phyloP scores from a whole-genome alignment of 2,797 vertebrate genomes.

The Poeciliopsis infans region DNA sequence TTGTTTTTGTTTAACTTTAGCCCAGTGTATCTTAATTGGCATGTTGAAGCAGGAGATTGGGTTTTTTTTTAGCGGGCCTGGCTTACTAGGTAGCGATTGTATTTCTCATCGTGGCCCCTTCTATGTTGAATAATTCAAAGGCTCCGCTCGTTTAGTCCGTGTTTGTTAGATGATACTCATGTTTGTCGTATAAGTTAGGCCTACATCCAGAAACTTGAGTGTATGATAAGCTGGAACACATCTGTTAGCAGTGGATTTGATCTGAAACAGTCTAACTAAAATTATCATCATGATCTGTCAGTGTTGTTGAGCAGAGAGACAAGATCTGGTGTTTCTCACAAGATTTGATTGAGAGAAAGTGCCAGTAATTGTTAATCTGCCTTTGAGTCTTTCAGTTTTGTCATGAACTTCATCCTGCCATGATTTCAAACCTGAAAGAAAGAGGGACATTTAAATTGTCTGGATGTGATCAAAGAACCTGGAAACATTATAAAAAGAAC shows the following conservation, averaged over 20 bases:
- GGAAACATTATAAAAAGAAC: too few relatives aligned
- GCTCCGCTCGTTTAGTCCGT: conserved; percentile 58
- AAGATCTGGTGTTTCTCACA: conserved; percentile 6
- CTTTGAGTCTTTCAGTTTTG: not conserved
- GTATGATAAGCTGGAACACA: conserved; percentile 13
- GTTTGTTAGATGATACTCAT: conserved; percentile 72
- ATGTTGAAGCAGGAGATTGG: conserved; percentile 16
- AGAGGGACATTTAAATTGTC: not conserved
- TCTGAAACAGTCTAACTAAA: not conserved
- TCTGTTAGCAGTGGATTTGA: conserved; percentile 21
- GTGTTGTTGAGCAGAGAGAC: not conserved
- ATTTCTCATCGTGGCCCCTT: conserved; percentile 71
- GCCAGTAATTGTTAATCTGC: not conserved
- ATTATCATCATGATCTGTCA: not conserved
- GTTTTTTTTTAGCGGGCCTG: conserved; percentile 63
- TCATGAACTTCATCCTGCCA: not conserved
- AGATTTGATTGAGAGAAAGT: not conserved
- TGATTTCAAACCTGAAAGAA: not conserved
- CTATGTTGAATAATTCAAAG: conserved; percentile 76
- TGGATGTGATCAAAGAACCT: not conserved
- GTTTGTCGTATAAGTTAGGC: conserved; percentile 45
- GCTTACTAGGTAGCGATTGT: conserved; percentile 64
- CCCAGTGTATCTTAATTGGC: not conserved
- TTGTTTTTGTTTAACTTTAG: not conserved
- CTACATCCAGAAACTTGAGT: conserved; percentile 14